Evolutionary conservation across 2,888 invertebrate genomes (phyloP).

Genomic region (Dinocampus coccinellae): DNA sequence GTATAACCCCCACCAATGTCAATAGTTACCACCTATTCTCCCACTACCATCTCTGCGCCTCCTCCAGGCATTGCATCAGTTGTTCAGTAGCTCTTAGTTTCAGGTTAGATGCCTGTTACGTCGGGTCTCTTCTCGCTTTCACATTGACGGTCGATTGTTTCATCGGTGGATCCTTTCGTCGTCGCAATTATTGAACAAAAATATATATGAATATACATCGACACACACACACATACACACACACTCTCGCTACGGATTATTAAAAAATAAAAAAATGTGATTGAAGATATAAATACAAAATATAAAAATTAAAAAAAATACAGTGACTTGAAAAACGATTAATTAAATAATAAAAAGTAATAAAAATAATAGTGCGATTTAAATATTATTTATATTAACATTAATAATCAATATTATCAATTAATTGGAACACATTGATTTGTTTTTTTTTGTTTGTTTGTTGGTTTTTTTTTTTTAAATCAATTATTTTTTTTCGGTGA

Average conservation of each 20-base stretch:
- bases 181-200: neutral
- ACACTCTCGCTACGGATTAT: neutral
- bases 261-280: neutral
- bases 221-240: neutral
- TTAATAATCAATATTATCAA: neutral
- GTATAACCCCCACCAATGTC: slow-evolving; percentile 56
- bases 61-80: slow-evolving; percentile 67
- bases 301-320: neutral
- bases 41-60: slow-evolving; percentile 60
- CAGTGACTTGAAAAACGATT: neutral
- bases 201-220: neutral
- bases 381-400: neutral
- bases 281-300: too few species aligned
- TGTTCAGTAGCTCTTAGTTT: slow-evolving; percentile 69
- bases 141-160: neutral
- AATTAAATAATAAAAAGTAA: neutral
- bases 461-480: too few species aligned
- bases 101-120: slow-evolving; percentile 70
- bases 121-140: slow-evolving; percentile 62
- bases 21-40: slow-evolving; percentile 57
- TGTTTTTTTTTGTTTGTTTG: too few species aligned
- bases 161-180: neutral
- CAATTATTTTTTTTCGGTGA: neutral
- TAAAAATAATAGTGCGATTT: too few species aligned
- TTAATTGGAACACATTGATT: neutral